Evolutionary conservation across 2,888 invertebrate species (phyloP), one percentile per base, ranked within the genome.

Genomic region (Cheilosia grossa): DNA sequence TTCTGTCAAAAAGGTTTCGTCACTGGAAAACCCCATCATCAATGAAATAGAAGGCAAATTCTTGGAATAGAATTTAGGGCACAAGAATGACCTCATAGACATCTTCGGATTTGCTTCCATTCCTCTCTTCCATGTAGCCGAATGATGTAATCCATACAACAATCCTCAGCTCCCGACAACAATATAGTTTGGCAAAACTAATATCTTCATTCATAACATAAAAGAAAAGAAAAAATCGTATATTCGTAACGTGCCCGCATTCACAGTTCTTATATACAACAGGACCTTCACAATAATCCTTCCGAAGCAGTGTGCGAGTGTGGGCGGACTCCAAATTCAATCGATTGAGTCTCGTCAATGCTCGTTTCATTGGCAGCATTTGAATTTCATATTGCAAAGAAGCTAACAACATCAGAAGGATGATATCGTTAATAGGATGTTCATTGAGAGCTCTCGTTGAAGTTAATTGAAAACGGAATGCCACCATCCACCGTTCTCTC

Each of bases 401-500:
- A 78, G 53, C 66, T 67, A 75, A 80, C 79, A 77, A 61, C 72
- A 73, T 72, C 75, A 74, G 30, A 75, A 85, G 81, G 63, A 77
- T 81, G 85, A 85, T 85, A 77, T 70, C 85, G 51, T 85, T 85
- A 85, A 85, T 85, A 85, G 85, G 81, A 81, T 85, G 81, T 81
- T 81, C 81, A 81, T 81, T 81, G 75, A 85, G 85, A 72, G 72
- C 81, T 77, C 85, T 85, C 67, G 81, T 85, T 70, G 77, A 85
- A 85, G 85, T 85, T 85, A 85, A 85, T 85, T 85, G 85, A 85
- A 85, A 85, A 85, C 77, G 77, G 85, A 77, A 85, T 77, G 59
- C 70, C 66, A 61, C 70, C 72, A 61, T 37, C 66, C 72, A 61
- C 27, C 40, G 1, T 27, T 15, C 78, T 30, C 33, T 54, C 21